These are phyloP conservation scores for Neuroterus valhalla DNA, from an alignment of 1,140 invertebrate genomes.

Conservation along the genomic window DNA sequence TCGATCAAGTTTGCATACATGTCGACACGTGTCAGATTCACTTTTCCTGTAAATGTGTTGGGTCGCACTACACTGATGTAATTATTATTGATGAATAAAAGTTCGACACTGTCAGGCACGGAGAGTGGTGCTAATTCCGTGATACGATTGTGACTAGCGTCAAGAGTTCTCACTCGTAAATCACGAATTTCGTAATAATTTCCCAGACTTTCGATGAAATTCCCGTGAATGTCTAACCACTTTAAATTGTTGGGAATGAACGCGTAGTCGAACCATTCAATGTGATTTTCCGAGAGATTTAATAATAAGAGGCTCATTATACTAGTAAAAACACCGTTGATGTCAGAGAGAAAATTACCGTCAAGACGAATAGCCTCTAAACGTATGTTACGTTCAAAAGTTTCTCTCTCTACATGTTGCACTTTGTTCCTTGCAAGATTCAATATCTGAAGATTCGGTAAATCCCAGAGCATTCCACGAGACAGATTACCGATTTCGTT, in stretches of 20 bases:
- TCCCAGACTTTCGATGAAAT: slow-evolving; percentile 88
- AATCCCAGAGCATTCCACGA: slow-evolving; percentile 88
- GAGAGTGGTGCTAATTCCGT: slow-evolving; percentile 85
- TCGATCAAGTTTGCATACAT: slow-evolving; percentile 91
- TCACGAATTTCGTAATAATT: slow-evolving; percentile 89
- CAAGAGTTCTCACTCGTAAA: slow-evolving; percentile 84
- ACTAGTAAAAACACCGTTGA: slow-evolving; percentile 89
- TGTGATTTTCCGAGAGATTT: slow-evolving; percentile 92
- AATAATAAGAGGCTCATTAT: slow-evolving; percentile 88
- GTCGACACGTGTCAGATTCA: slow-evolving; percentile 88
- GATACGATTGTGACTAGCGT: slow-evolving; percentile 91
- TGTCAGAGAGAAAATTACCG: slow-evolving; percentile 89
- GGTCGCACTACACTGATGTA: slow-evolving; percentile 85
- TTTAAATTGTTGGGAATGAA: slow-evolving; percentile 91
- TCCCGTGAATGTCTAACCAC: slow-evolving; percentile 92
- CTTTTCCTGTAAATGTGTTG: slow-evolving; percentile 90
- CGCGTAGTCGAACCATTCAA: slow-evolving; percentile 93
- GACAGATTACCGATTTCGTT: slow-evolving; percentile 91
- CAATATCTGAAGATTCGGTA: slow-evolving; percentile 87
- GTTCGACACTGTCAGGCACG: slow-evolving; percentile 91
- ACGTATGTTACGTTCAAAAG: slow-evolving; percentile 86
- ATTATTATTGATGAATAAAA: slow-evolving; percentile 93
- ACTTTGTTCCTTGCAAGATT: slow-evolving; percentile 93
- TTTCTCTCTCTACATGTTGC: slow-evolving; percentile 86
- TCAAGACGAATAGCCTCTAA: slow-evolving; percentile 90